Evolutionary conservation across 1,140 invertebrate genomes (phyloP), one percentile per base, ranked within the genome.

Genomic region (Dinoponera quadriceps): DNA sequence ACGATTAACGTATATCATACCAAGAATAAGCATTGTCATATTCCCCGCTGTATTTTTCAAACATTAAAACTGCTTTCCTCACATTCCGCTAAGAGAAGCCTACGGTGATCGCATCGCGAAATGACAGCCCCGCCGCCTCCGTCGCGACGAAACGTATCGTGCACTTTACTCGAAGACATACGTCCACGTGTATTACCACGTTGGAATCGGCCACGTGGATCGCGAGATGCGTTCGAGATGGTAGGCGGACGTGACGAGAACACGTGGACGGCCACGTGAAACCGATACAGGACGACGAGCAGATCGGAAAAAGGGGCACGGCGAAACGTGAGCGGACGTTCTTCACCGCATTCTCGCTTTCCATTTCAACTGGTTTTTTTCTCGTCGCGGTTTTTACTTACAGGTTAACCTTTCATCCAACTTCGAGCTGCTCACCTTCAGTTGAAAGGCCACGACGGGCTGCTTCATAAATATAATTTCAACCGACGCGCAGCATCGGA

Each of bases 261-360:
- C 85, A 86, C 85, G 85, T 57, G 83, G 62, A 69, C 29, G 3
- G 22, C 69, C 85, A 86, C 84, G 85, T 87, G 85, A 87, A 86
- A 87, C n/a, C 54, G 48, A 49, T 55, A 51, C 57, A 49, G 25
- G 29, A 82, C 27, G 20, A 11, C n/a, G 25, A 71, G 48, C 48
- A 44, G 63, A 74, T 55, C 55, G 49, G 38, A 44, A 27, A 63
- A 54, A 63, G 33, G 82, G 69, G 48, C 49, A 33, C 60, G 59
- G 77, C 49, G 44, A 63, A 48, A 73, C 20, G 22, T 82, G 78
- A 82, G 44, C 44, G 48, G 69, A 71, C 63, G 25, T 62, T 66
- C 63, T 51, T 62, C 48, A 55, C 48, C 49, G 60, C 48, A 54
- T 77, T 77, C 48, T 57, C 54, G n/a, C 33, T 80, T 44, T 57